phyloP scores from a whole-genome alignment of 2,113 vertebrate genomes.

The Hippocampus comes region DNA sequence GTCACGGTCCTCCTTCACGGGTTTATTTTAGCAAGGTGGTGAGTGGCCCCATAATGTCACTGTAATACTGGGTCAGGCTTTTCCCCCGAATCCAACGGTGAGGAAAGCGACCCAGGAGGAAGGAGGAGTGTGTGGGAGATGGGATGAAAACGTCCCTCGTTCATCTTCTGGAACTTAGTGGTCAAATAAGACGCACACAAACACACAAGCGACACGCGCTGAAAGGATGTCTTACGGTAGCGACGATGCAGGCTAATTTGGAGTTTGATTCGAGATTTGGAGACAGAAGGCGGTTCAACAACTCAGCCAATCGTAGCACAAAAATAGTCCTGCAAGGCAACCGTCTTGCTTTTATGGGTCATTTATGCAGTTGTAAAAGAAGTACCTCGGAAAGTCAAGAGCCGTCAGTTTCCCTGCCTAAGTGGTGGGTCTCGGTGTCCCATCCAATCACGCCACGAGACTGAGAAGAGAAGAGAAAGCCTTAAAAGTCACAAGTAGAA shows the following conservation, averaged over 20 bases:
- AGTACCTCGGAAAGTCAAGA: no score
- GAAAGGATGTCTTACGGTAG: neutral
- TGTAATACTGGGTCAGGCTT: constrained; percentile 72
- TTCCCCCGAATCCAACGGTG: constrained; percentile 43
- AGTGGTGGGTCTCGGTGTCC: neutral
- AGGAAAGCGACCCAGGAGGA: constrained; percentile 44
- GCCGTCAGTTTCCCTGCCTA: neutral
- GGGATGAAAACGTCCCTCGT: constrained; percentile 55
- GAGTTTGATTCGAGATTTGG: neutral
- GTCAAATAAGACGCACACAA: constrained; percentile 63
- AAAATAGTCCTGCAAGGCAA: neutral
- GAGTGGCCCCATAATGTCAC: constrained; percentile 74
- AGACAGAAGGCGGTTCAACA: neutral
- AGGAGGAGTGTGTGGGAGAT: constrained; percentile 39
- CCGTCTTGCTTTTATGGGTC: no score
- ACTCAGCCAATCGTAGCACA: neutral
- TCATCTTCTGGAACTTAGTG: constrained; percentile 65
- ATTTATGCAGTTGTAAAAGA: no score
- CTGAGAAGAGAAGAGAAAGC: no score
- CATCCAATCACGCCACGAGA: no score
- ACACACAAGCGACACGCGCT: constrained; percentile 6
- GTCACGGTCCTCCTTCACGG: constrained; percentile 65
- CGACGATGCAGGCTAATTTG: neutral
- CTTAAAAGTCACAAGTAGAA: constrained; percentile 1
- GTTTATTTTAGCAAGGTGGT: constrained; percentile 69